Evolutionary conservation across 2,888 invertebrate genomes (phyloP), one percentile per base, ranked within the genome.

Genomic region (Drepanosiphum platanoidis): DNA sequence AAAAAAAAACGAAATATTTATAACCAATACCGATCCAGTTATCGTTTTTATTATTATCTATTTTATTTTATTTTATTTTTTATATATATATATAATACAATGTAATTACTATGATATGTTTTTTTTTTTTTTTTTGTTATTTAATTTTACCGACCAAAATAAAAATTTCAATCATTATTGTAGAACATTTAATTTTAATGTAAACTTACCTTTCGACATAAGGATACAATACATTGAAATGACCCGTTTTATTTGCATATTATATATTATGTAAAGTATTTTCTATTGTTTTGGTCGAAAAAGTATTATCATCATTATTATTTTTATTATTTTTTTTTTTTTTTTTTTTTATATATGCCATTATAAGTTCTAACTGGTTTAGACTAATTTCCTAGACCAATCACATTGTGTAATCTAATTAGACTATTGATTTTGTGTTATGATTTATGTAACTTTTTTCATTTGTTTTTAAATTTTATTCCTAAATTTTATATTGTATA

Each of bases 381-480:
- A 70, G 15, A 64, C 34, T n/a, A 68, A 36, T 75, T 13, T 8
- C 13, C 46, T 77, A 84, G 9, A 27, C 74, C 64, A 75, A 72
- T 34, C 61, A 82, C 32, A 46, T 75, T 66, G 18, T 75, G 30
- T 83, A 66, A 83, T 75, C 83, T 46, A 36, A 75, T 84, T 81
- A 52, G 66, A 75, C 68, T 68, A 84, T 84, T 75, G 22, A 74
- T 75, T 75, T 75, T 84, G 15, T 84, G 83, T 84, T 84, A 84
- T 83, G 74, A 83, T 84, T 84, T 77, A 52, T 77, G 77, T 46
- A 36, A 52, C 68, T 68, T 82, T 80, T 82, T 71, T 68, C 75
- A 75, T 84, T 84, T 84, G 83, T 84, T 84, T 81, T 84, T 84
- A 84, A 83, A 84, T 84, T 84, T 84, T 84, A 84, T 84, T 84